Base-by-base conservation (phyloP, 1,140 invertebrate species). In the Drosophila triauraria region DNA sequence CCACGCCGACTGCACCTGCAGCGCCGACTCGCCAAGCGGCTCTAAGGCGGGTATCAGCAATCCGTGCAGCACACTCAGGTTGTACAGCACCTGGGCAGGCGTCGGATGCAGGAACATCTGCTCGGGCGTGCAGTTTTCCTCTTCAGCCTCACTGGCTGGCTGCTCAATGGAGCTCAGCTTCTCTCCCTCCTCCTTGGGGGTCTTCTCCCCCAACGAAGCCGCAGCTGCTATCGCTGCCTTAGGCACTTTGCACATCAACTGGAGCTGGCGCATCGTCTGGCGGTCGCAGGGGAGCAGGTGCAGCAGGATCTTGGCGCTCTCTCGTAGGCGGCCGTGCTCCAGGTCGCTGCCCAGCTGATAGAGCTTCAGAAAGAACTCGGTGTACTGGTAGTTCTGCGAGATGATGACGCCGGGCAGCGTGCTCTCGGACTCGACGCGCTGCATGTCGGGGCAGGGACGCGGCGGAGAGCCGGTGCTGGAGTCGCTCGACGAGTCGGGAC, bases 21-120 rank as follows among this genome's bases (percentile, higher is more conserved):
- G 96, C 35, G 97, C 96, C 79, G 96, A 96, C 43, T 98, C 97
- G 1, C 96, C 95, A 74, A 96, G 94, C 4, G 96, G 96, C 81
- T 98, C 97, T 30, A 96, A 93, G 10, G 98, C 97, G 15, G 98
- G 98, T 96, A 99, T 98, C 42, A 99, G 93, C 85, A 99, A 94
- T 51, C 97, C 96, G 92, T 99, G 98, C 51, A 98, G 93, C 48
- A 98, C 97, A 95, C 98, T 93, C 70, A 94, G 93, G 71, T 94
- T 94, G 91, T 97, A 97, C 20, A 97, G 94, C 82, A 97, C 96
- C 93, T 97, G 95, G 50, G 96, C 96, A 27, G 97, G 95, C 58
- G 96, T 95, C 17, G 95, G 93, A 82, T 94, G 95, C 92, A 97
- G 96, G 92, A 97, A 97, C 91, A 97, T 93, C 65, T 93, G 94